These are phyloP conservation scores for Lochmaea capreae DNA, from an alignment of 2,888 invertebrate species.

Conservation along the genomic window DNA sequence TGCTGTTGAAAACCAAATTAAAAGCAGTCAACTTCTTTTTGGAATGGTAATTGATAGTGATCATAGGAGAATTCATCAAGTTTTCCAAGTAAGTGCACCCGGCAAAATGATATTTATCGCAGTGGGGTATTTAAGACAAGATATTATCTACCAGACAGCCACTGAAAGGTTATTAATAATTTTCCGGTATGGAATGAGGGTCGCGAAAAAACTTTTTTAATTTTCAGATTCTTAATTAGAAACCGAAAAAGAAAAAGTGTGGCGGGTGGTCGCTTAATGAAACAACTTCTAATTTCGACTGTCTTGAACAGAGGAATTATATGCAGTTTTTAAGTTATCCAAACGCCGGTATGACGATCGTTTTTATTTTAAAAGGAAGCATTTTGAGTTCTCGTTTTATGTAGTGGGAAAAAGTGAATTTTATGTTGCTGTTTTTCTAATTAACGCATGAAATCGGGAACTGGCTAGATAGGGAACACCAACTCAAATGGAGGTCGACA, in stretches of 20 bases:
- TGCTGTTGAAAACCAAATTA: no score
- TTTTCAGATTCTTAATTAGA: slow-evolving; percentile 38
- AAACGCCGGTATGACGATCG: not conserved
- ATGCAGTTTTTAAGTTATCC: slow-evolving; percentile 14
- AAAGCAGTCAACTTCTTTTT: no score
- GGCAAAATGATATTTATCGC: not conserved
- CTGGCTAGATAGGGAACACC: no score
- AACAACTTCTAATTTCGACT: slow-evolving; percentile 37
- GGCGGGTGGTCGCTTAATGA: slow-evolving; percentile 32
- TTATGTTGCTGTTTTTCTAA: no score
- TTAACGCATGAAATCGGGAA: no score
- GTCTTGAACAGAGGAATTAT: slow-evolving; percentile 29
- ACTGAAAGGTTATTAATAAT: slow-evolving; percentile 34
- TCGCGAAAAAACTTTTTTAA: slow-evolving; percentile 39
- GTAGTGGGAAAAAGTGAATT: no score
- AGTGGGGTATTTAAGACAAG: slow-evolving; percentile 15
- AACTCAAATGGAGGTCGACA: no score
- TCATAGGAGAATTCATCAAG: no score
- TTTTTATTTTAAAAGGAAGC: not conserved
- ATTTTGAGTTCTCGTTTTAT: not conserved
- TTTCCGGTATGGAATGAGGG: slow-evolving; percentile 20
- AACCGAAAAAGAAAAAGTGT: slow-evolving; percentile 36
- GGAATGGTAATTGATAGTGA: no score
- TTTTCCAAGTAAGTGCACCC: no score
- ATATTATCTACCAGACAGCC: slow-evolving; percentile 23